Evolutionary conservation across 2,797 vertebrate species (phyloP).

Genomic region (Clarias platycephalus): DNA sequence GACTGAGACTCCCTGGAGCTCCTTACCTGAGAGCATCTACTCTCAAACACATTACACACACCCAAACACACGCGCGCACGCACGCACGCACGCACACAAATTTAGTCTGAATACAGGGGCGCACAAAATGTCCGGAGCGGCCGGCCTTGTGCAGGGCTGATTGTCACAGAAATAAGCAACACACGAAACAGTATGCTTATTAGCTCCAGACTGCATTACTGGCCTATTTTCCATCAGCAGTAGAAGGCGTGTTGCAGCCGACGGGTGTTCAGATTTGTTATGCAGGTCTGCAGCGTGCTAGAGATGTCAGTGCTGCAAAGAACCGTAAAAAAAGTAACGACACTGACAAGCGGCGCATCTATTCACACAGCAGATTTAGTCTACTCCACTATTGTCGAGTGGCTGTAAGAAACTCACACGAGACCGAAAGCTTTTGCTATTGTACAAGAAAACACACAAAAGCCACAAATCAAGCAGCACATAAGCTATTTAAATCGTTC

Average conservation of each 20-base stretch:
- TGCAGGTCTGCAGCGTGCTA: slow-evolving; percentile 4
- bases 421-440: slow-evolving; percentile 27
- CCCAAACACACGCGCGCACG: not conserved
- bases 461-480: slow-evolving; percentile 23
- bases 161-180: not conserved
- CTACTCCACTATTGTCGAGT: slow-evolving; percentile 14
- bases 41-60: not conserved
- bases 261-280: not conserved
- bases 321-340: slow-evolving; percentile 21
- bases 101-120: not conserved
- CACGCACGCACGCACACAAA: not conserved
- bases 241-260: not conserved
- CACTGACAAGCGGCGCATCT: slow-evolving; percentile 29
- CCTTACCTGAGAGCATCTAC: slow-evolving; percentile 54
- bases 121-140: not conserved
- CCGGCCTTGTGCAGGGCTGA: not conserved
- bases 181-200: not conserved
- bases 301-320: slow-evolving; percentile 35
- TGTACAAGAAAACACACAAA: slow-evolving; percentile 33
- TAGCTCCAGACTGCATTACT: slow-evolving; percentile 7
- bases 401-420: slow-evolving; percentile 14
- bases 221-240: not conserved
- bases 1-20: slow-evolving; percentile 64
- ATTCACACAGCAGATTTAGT: slow-evolving; percentile 9
- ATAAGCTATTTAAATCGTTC: not conserved